Evolutionary conservation across 2,797 vertebrate species (phyloP), one percentile per base, ranked within the genome.

Genomic region (Lagodon rhomboides): DNA sequence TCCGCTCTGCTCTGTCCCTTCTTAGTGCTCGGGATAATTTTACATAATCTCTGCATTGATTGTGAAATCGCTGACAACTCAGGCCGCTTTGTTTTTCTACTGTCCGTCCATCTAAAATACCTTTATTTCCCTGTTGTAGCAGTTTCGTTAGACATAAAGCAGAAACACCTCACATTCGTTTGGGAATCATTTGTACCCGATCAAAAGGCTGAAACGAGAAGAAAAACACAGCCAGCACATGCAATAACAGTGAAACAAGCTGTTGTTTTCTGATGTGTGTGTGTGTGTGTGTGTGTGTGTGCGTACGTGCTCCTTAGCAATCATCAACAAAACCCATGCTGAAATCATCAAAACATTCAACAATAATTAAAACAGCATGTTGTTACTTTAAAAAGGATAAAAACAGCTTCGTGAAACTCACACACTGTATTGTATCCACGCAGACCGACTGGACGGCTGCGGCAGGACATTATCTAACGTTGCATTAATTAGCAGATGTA

Each of bases 81-180:
- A 16, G 53, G 25, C 56, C 64, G 79, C 78, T 87, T 85, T 88
- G 65, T 77, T 79, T 64, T 82, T 58, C 68, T 47, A 43, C 15
- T n/a, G 16, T 51, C 20, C 13, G 25, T 81, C 65, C 68, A 67
- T 71, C 59, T 43, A 20, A 60, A 47, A 49, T 44, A 25, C 25
- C 2, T 54, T 75, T 63, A 1, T 22, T 38, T 44, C 34, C 34
- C 13, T 50, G 17, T 73, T 56, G 64, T 55, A 75, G 56, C 69
- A 63, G 13, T 73, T 63, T 79, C 70, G 89, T 91, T 71, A 66
- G 79, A 92, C 70, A 65, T 76, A 68, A 82, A 69, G 64, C 70
- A 82, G 38, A 83, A 85, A 86, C 46, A 67, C 17, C 62, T 87
- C 70, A 62, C 44, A 38, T 78, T 83, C 51, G 56, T 79, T 85